Base-by-base conservation (phyloP, 2,888 invertebrate species). In the Pseudococcus longispinus region DNA sequence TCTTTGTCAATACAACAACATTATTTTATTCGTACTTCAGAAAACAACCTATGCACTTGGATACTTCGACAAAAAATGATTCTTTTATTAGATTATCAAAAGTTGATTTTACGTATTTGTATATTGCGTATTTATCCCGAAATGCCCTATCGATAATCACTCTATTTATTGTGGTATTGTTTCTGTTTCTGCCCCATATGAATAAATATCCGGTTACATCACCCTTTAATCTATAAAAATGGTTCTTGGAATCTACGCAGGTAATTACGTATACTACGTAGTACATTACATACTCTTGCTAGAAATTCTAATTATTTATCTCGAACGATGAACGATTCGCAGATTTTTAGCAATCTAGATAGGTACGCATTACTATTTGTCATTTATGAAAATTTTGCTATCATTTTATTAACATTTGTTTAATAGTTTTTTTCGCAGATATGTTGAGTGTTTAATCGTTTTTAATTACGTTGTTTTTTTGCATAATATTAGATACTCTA, bases 381-480 rank as follows among this genome's bases (percentile, higher is more conserved):
- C 77, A 80, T 80, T 80, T 42, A 37, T 80, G 42, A 42, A 23
- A 80, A 80, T 80, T 80, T 20, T n/a, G 2, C 42, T 42, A 80
- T 42, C 77, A 20, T 18, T 42, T 20, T 20, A 32, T 74, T 9
- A 18, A 77, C 77, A 77, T 5, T 15, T 42, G 42, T 80, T 80
- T 80, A 80, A 80, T 42, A 80, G 42, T 9, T 80, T 60, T 80
- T 37, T 37, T 37, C 37, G 2, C 20, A 80, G 77, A 80, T 80
- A 42, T 11, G 37, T 80, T 20, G 3, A 80, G 42, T 42, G 42
- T 42, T 80, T 80, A 42, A 80, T 80, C 77, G 15, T 13, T 42
- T 80, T 42, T 80, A 80, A 80, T 80, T 80, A 23, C 77, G 37
- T 42, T 42, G 77, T 42, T 80, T 42, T 80, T 80, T 80, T 42